Evolutionary conservation across 2,113 vertebrate genomes (phyloP), one percentile per base, ranked within the genome.

Genomic region (Chamaetylas fuelleborni): DNA sequence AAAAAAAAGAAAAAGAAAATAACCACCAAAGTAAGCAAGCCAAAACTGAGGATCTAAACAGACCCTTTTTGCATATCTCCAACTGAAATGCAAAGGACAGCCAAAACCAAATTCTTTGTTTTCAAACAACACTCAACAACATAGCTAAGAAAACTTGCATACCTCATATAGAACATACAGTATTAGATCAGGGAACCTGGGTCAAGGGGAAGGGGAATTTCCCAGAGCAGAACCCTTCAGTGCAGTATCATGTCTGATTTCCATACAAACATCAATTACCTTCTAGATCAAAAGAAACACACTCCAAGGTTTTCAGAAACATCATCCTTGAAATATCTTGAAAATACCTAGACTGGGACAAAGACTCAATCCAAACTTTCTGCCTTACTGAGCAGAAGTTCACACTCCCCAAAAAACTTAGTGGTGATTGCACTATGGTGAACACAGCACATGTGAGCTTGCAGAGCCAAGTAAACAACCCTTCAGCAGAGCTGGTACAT

Each of bases 51-150:
- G 25, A 48, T 43, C 73, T 28, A 61, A 84, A 65, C 16, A 73
- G 34, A 47, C 22, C 25, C 11, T 56, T 83, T 88, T 43, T 36
- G 4, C 9, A 1, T 76, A 47, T n/a, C 26, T 85, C 19, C n/a
- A 76, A 33, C 31, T 77, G 26, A 70, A 22, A 62, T 23, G 56
- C 22, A 54, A 82, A 87, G 18, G 14, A 70, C 23, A 82, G 58
- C 42, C 38, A 65, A 91, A 88, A 38, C 8, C 5, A 86, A 88
- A 70, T 25, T 73, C 19, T 70, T 92, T 47, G 14, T 80, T 94
- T 94, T 81, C 60, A 91, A 94, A 33, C 50, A 85, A 79, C 71
- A 73, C 51, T 93, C 33, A 77, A 14, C 51, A 77, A 29, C 42
- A 67, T 6, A 66, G 50, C 69, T 77, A 31, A 83, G 54, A 57